These are phyloP conservation scores for Erythrocercus mccallii DNA, from an alignment of 2,113 vertebrate species.

Conservation along the genomic window DNA sequence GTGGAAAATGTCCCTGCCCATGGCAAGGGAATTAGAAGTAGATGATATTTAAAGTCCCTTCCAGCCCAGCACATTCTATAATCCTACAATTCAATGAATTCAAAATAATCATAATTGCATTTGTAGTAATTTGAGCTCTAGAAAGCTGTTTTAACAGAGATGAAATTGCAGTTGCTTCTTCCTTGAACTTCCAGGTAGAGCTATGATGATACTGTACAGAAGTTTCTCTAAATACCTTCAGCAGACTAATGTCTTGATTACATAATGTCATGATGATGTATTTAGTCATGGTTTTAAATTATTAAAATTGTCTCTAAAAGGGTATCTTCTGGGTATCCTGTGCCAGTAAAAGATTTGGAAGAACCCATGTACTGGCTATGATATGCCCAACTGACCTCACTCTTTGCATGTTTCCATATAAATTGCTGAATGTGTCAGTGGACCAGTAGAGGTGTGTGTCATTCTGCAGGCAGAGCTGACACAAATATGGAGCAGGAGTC, in stretches of 20 bases:
- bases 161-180: background rate
- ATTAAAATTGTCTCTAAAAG: background rate
- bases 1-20: background rate
- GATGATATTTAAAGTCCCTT: background rate
- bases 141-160: background rate
- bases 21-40: background rate
- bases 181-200: background rate
- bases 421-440: background rate
- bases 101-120: background rate
- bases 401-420: background rate
- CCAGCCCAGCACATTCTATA: background rate
- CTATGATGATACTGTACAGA: background rate
- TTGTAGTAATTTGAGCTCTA: background rate
- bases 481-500: background rate
- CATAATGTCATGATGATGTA: background rate
- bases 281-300: background rate
- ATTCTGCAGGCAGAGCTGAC: background rate
- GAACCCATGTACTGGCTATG: background rate
- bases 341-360: background rate
- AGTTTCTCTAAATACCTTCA: background rate
- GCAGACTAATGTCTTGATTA: background rate
- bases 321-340: background rate
- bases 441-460: background rate
- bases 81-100: background rate
- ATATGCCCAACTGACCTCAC: background rate